These are phyloP conservation scores for Asarcornis scutulata DNA, from an alignment of 2,113 vertebrate species.

Conservation along the genomic window DNA sequence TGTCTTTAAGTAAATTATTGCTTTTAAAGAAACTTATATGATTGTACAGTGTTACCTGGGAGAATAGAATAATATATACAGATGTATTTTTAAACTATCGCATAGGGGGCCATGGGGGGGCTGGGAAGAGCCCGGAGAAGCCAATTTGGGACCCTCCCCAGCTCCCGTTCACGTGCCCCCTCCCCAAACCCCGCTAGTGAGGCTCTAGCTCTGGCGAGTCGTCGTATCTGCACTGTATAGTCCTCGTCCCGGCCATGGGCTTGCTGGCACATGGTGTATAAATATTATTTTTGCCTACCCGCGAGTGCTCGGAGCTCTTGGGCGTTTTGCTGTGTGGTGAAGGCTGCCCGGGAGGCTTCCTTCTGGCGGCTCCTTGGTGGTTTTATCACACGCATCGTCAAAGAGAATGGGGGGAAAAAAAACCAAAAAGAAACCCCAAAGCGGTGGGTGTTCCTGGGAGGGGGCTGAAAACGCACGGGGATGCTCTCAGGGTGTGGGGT, in stretches of 20 bases:
- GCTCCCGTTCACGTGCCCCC: background rate
- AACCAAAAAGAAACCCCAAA: background rate
- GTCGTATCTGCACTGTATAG: slow-evolving; percentile 42
- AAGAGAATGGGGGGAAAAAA: background rate
- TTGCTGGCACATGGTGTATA: slow-evolving; percentile 26
- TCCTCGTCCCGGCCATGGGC: slow-evolving; percentile 47
- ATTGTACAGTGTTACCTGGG: slow-evolving; percentile 72
- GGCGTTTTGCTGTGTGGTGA: background rate
- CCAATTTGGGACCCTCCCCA: background rate
- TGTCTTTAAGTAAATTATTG: slow-evolving; percentile 75
- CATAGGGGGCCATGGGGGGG: slow-evolving; percentile 30
- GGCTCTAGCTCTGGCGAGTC: slow-evolving; percentile 14
- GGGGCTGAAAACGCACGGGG: background rate
- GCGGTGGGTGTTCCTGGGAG: background rate
- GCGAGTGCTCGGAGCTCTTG: slow-evolving; percentile 37
- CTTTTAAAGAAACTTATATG: slow-evolving; percentile 72
- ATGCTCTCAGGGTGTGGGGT: background rate
- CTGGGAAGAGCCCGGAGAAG: background rate
- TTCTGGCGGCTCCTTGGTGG: background rate
- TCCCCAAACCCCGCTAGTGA: background rate
- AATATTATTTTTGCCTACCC: slow-evolving; percentile 61
- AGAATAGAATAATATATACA: slow-evolving; percentile 72
- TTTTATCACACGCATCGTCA: background rate
- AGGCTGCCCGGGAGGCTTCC: background rate
- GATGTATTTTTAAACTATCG: slow-evolving; percentile 66